Evolutionary conservation across 2,888 invertebrate species (phyloP), one percentile per base, ranked within the genome.

Genomic region (Nomada hirtipes): DNA sequence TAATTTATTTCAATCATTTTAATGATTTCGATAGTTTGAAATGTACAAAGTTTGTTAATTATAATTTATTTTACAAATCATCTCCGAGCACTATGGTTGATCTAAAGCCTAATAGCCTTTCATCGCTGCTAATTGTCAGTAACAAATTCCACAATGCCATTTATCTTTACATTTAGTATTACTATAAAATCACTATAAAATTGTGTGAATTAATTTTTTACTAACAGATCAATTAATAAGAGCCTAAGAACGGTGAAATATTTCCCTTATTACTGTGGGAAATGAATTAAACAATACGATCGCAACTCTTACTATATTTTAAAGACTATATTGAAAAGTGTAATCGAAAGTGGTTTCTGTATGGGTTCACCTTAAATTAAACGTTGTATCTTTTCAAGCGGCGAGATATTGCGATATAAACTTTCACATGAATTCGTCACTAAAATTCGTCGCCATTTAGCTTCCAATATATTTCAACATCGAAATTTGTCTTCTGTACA

Each of bases 341-440:
- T 47, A 47, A 15, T 3, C 15, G 47, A 47, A 47, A 47, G 47
- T 47, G 11, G 47, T 47, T 47, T 47, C 11, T 47, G 47, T 47
- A 47, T 47, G 47, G 11, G 13, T 47, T 3, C 11, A n/a, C 2
- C n/a, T 2, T 20, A 13, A 15, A 15, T 36, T 3, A 36, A 23
- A 20, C 1, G 36, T 67, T 53, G 13, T 13, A 44, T 42, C 23
- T 18, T 26, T 57, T 26, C 26, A 11, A 57, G 18, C 1, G 15
- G 18, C 3, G 4, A 11, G 7, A 23, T 11, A 57, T 42, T n/a
- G 7, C 18, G 23, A 57, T 13, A 26, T 26, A 57, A 57, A 44
- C 68, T 69, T 69, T 69, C 68, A 69, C 57, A 13, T 15, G n/a
- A 26, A 18, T 4, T 68, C 55, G 36, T 69, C 57, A 26, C 0